Evolutionary conservation across 2,797 vertebrate species (phyloP), one percentile per base, ranked within the genome.

Genomic region (Hemibagrus guttatus): DNA sequence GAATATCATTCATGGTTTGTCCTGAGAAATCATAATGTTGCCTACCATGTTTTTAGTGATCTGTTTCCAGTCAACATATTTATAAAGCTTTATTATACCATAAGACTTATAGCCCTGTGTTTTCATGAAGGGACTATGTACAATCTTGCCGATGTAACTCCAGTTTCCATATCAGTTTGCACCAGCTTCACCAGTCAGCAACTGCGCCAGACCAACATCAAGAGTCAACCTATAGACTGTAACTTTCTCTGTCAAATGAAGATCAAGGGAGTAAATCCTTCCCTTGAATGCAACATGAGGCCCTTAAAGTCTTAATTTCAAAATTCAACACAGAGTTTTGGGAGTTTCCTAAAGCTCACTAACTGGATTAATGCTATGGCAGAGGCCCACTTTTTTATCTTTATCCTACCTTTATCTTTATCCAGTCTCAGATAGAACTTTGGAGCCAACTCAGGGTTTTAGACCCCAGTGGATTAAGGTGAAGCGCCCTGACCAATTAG

Each of bases 401-500:
- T 80, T 19, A 64, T 49, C 58, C 59, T 64, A n/a, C 49, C 86
- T 87, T 86, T 85, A 58, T 86, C 86, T 88, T 81, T 88, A 39
- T 86, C 42, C 64, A 84, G 87, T 63, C 46, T 86, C 13, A 78
- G 91, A 91, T 84, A 76, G 89, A 91, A 92, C 89, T 94, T 92
- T 91, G 89, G 91, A 90, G 90, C 89, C 87, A 28, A 87, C 88
- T 84, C 86, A 63, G 64, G 88, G 72, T 52, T 88, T 71, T 56
- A 80, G 90, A 91, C 87, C 79, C 87, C 81, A 87, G 35, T 91
- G 86, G 93, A 94, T 94, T 94, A 93, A 92, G 88, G 88, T 91
- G 91, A 94, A 92, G 92, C 90, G 92, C 94, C 92, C 91, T 91
- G 93, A 92, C 92, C 94, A 95, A 95, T 95, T 96, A 95, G 92